Conservation (phyloP, 2,888 invertebrate genomes). For the Flexamia atlantica region DNA sequence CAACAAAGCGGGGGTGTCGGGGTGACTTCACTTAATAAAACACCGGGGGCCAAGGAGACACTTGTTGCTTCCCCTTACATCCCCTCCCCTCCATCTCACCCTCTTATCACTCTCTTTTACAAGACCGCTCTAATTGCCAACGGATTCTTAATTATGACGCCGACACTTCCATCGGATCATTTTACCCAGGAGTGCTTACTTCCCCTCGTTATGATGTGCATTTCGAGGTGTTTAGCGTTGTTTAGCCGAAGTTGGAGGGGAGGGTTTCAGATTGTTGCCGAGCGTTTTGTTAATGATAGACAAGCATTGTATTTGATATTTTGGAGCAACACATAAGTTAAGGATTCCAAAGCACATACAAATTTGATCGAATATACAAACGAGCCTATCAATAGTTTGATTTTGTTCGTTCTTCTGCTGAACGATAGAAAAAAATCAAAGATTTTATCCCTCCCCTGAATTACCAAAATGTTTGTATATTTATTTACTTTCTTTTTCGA, state of each 20-base stretch:
- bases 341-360: no score
- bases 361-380: no score
- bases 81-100: slow-evolving; percentile 21
- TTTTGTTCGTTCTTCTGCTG: no score
- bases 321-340: no score
- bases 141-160: slow-evolving; percentile 56
- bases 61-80: slow-evolving; percentile 58
- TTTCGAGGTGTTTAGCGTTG: not conserved
- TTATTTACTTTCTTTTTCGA: no score
- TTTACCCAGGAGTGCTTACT: not conserved
- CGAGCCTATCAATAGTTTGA: no score
- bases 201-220: not conserved
- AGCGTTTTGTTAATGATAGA: not conserved
- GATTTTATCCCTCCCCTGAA: no score
- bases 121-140: slow-evolving; percentile 39
- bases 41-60: slow-evolving; percentile 56
- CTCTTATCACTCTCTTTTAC: slow-evolving; percentile 54
- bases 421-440: no score
- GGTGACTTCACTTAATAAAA: slow-evolving; percentile 58
- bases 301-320: no score
- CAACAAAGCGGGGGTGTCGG: slow-evolving; percentile 22
- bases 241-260: not conserved
- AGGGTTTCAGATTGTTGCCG: not conserved
- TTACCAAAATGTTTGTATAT: no score
- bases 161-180: slow-evolving; percentile 28